Evolutionary conservation across 2,113 vertebrate species (phyloP).

Genomic region (Propithecus coquereli): DNA sequence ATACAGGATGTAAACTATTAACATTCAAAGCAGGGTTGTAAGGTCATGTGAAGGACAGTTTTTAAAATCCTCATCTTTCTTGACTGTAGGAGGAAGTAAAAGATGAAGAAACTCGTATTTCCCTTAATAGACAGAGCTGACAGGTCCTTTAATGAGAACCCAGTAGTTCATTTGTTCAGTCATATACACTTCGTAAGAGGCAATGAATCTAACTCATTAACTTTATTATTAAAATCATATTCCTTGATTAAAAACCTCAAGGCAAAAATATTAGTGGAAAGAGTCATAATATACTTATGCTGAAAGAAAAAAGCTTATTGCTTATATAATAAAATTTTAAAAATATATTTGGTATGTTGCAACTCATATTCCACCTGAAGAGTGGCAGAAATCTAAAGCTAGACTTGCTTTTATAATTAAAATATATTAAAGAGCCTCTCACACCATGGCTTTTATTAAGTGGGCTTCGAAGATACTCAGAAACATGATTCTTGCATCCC

Average conservation of each 20-base stretch:
- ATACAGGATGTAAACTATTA: neutral
- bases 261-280: slow-evolving; percentile 7
- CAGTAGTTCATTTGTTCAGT: neutral
- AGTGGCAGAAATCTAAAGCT: neutral
- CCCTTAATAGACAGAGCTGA: neutral
- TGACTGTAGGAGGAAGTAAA: neutral
- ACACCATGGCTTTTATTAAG: neutral
- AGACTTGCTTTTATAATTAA: slow-evolving; percentile 25
- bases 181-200: neutral
- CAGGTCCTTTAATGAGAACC: neutral
- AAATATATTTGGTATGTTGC: neutral
- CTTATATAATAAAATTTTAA: neutral
- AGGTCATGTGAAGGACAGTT: neutral
- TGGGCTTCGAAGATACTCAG: neutral
- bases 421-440: neutral
- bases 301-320: neutral
- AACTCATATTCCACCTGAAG: neutral
- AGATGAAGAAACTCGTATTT: neutral
- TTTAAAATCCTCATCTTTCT: neutral
- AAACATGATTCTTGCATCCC: neutral
- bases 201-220: neutral
- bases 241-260: slow-evolving; percentile 24
- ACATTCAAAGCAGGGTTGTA: neutral
- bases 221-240: slow-evolving; percentile 10
- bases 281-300: neutral